Conservation (phyloP, 1,140 invertebrate species). For the Melitaea cinxia region DNA sequence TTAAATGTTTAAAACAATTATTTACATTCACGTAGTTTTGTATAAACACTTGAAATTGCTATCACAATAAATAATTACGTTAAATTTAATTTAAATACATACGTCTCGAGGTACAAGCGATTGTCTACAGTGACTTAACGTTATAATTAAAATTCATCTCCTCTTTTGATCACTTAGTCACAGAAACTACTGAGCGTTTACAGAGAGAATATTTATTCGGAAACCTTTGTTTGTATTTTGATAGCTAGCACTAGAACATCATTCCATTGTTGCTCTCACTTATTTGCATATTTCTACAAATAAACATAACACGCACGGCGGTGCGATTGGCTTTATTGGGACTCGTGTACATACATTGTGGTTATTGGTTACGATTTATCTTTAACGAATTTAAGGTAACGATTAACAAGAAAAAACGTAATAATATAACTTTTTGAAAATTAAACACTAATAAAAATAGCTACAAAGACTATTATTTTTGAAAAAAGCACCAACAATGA, state of each 20-base stretch:
- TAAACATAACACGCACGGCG: conserved; percentile 9
- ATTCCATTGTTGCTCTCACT: conserved; percentile 17
- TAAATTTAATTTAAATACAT: background rate
- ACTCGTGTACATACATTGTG: background rate
- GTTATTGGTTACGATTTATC: background rate
- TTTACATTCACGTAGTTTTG: background rate
- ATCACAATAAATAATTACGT: background rate
- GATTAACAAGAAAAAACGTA: too few relatives aligned
- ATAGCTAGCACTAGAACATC: conserved; percentile 24
- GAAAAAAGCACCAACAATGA: too few relatives aligned
- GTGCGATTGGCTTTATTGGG: background rate
- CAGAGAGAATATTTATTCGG: conserved; percentile 23
- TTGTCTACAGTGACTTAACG: background rate
- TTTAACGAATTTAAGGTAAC: background rate
- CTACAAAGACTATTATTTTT: too few relatives aligned
- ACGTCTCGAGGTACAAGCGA: background rate
- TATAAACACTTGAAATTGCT: background rate
- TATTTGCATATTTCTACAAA: conserved; percentile 25
- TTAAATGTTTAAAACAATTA: background rate
- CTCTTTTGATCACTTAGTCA: conserved; percentile 13
- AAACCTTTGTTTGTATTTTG: conserved; percentile 23
- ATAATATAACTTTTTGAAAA: too few relatives aligned
- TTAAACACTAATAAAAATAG: too few relatives aligned
- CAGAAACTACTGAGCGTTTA: conserved; percentile 23
- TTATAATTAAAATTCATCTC: conserved; percentile 19